These are phyloP conservation scores for Amphimallon solstitiale DNA, from an alignment of 2,888 invertebrate genomes.

Conservation along the genomic window DNA sequence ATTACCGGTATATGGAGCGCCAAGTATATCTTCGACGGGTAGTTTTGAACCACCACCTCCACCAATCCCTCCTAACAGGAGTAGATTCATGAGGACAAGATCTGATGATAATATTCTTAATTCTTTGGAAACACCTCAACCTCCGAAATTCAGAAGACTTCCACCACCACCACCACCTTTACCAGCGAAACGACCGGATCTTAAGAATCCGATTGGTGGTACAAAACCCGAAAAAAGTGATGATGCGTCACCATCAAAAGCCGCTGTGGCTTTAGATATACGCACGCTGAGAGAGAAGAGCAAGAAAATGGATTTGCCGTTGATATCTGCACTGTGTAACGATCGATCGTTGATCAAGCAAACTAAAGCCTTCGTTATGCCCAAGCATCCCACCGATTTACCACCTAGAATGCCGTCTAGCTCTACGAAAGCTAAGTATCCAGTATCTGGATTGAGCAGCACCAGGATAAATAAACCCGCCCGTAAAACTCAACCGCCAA, in stretches of 20 bases:
- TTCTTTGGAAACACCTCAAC: constrained; percentile 70
- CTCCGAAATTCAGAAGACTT: constrained; percentile 66
- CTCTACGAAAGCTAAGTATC: constrained; percentile 69
- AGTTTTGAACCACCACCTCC: constrained; percentile 72
- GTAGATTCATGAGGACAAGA: constrained; percentile 74
- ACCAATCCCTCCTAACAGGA: constrained; percentile 70
- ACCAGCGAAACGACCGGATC: constrained; percentile 51
- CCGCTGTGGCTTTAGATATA: constrained; percentile 72
- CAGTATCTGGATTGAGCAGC: constrained; percentile 73
- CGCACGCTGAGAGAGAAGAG: constrained; percentile 87
- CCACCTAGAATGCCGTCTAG: constrained; percentile 53
- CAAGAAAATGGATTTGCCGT: constrained; percentile 87
- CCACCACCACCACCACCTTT: constrained; percentile 67
- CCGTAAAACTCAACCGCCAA: constrained; percentile 67
- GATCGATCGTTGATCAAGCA: constrained; percentile 89
- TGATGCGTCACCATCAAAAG: background rate
- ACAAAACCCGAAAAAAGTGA: constrained; percentile 4
- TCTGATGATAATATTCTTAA: constrained; percentile 86
- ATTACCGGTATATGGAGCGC: constrained; percentile 75
- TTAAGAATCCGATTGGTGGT: background rate
- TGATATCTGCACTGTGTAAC: constrained; percentile 93
- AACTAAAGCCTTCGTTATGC: constrained; percentile 86
- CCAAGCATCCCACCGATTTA: constrained; percentile 68
- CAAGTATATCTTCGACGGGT: constrained; percentile 73
- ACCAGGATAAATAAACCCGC: constrained; percentile 69